These are phyloP conservation scores for Spodoptera littoralis DNA, from an alignment of 2,888 invertebrate species.

Conservation along the genomic window DNA sequence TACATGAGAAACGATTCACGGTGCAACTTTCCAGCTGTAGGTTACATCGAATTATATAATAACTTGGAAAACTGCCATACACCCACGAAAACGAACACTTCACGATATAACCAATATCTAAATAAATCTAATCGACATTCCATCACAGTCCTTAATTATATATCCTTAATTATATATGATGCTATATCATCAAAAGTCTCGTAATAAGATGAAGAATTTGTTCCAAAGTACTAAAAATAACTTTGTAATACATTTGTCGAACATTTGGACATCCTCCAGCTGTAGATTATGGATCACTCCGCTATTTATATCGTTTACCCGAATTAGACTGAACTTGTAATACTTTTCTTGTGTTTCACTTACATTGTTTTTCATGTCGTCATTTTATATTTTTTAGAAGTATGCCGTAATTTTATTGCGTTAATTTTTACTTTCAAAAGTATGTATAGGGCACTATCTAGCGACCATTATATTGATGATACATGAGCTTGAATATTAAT, in stretches of 20 bases:
- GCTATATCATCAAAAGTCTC: slow-evolving; percentile 18
- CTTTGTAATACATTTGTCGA: slow-evolving; percentile 58
- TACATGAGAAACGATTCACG: background rate
- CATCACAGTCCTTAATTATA: too few species aligned
- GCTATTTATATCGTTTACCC: slow-evolving; percentile 61
- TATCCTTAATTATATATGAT: too few species aligned
- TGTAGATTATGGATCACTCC: slow-evolving; percentile 70
- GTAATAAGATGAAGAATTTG: slow-evolving; percentile 18
- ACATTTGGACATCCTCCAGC: slow-evolving; percentile 78
- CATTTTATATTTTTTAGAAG: background rate
- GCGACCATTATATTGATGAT: too few species aligned
- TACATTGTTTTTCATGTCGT: slow-evolving; percentile 1
- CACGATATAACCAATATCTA: slow-evolving; percentile 1
- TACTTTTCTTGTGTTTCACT: slow-evolving; percentile 40
- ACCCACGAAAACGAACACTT: slow-evolving; percentile 2
- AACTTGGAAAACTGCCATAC: slow-evolving; percentile 35
- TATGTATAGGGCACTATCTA: too few species aligned
- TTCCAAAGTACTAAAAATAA: slow-evolving; percentile 54
- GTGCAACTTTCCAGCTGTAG: slow-evolving; percentile 2
- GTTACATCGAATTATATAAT: slow-evolving; percentile 37
- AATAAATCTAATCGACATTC: slow-evolving; percentile 6
- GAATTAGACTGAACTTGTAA: slow-evolving; percentile 65
- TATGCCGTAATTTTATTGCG: too few species aligned
- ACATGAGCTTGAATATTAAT: too few species aligned
- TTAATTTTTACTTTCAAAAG: too few species aligned